Base-by-base conservation (phyloP, 92 coral and sea anemone species). In the Montipora capitata region DNA sequence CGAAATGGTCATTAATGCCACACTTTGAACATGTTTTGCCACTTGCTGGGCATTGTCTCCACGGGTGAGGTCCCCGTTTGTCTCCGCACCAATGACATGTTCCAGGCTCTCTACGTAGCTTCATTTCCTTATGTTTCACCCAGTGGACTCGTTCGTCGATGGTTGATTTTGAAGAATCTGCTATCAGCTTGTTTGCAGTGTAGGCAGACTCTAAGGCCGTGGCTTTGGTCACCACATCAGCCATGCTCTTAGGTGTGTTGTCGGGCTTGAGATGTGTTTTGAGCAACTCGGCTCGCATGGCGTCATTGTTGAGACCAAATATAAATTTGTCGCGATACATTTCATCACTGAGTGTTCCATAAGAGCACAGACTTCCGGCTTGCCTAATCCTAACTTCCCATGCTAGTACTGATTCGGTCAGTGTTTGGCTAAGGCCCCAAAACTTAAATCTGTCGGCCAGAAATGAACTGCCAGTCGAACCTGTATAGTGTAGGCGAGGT, bases 321-420 rank as follows among this genome's bases (percentile, higher is more conserved):
- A 45, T 45, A 45, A 8, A 45, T 45, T 45, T 45, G 51, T 45
- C 51, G 51, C 51, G 77, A 44, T 75, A 68, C 78, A 69, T 64
- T 68, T 86, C 84, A 41, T 86, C 85, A 51, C 69, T 77, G 40
- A 49, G 74, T 57, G 20, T 74, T 16, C 93, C 93, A 70, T 89
- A 89, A 2, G 13, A 80, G 78, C 89, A 83, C 40, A 68, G 40
- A 49, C 83, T 89, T 39, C 93, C 81, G 3, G 93, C 72, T 40
- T 89, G 89, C 5, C 79, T 41, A 20, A 69, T 84, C 35, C 68
- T 89, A 6, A 89, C 92, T 69, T 89, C 89, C 92, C 92, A 89
- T 45, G 51, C 51, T 45, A 4, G 51, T 45, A 45, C 51, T 0
- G 51, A 45, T 45, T 82, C 43, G 5, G 75, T 63, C 5, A 6